Evolutionary conservation across 2,888 invertebrate species (phyloP).

Genomic region (Amphimallon solstitiale): DNA sequence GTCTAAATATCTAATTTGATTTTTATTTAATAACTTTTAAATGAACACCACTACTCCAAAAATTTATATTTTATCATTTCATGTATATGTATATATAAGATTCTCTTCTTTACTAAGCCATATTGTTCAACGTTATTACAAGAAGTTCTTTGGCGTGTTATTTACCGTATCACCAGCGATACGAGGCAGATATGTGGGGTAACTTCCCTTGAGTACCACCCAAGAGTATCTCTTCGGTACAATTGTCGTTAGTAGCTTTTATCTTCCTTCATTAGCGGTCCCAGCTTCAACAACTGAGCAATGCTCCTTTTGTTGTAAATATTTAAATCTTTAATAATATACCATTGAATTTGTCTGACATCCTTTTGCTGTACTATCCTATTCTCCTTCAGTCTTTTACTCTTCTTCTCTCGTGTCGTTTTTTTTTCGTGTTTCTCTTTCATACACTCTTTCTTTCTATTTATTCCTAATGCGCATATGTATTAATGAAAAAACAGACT

Average conservation of each 20-base stretch:
- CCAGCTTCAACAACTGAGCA: conserved; percentile 42
- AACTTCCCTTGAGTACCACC: conserved; percentile 43
- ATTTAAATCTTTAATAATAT: conserved; percentile 46
- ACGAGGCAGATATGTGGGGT: conserved; percentile 45
- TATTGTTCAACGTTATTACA: conserved; percentile 33
- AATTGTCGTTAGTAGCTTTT: conserved; percentile 49
- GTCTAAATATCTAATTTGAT: too few species aligned
- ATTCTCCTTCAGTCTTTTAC: background rate
- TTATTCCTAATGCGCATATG: background rate
- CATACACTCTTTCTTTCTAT: background rate
- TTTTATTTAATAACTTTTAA: too few species aligned
- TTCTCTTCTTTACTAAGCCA: conserved; percentile 42
- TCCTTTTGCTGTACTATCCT: background rate
- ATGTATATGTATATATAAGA: background rate
- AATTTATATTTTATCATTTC: too few species aligned
- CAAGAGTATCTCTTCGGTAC: conserved; percentile 42
- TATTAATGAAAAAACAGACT: too few species aligned
- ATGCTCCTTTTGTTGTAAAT: conserved; percentile 45
- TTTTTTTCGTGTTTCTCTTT: background rate
- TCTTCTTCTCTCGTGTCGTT: background rate
- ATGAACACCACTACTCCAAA: too few species aligned
- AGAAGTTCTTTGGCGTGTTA: conserved; percentile 40
- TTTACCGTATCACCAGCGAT: conserved; percentile 49
- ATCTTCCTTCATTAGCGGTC: conserved; percentile 51
- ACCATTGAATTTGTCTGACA: conserved; percentile 30